phyloP scores from a whole-genome alignment of 2,888 invertebrate species.

The Plagiodera versicolora region DNA sequence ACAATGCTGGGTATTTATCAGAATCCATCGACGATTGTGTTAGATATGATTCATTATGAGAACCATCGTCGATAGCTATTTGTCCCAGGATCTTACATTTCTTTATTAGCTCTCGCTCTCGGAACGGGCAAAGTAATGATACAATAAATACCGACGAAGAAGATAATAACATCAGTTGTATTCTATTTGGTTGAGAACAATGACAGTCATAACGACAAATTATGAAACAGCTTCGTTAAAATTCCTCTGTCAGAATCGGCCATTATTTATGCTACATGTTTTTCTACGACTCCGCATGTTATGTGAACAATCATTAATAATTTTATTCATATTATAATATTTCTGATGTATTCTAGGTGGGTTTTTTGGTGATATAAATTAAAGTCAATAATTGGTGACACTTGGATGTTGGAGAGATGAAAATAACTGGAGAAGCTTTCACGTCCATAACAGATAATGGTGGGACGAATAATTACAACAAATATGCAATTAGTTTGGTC shows the following conservation, averaged over 20 bases:
- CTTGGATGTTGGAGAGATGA: conserved; percentile 1
- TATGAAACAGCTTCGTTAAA: conserved; percentile 52
- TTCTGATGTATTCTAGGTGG: conserved; percentile 38
- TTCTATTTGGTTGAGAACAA: conserved; percentile 44
- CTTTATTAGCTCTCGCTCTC: conserved; percentile 18
- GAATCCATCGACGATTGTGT: not conserved
- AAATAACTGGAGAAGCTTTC: not conserved
- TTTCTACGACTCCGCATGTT: conserved; percentile 34
- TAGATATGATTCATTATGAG: conserved; percentile 13
- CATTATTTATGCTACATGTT: conserved; percentile 46
- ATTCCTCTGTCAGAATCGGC: conserved; percentile 47
- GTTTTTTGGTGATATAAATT: conserved; percentile 30
- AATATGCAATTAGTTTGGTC: not conserved
- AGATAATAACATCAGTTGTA: conserved; percentile 41
- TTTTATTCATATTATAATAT: conserved; percentile 40
- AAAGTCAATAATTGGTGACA: conserved; percentile 10
- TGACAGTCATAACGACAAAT: conserved; percentile 50
- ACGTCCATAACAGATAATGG: not conserved
- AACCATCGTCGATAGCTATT: conserved; percentile 17
- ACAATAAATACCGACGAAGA: conserved; percentile 38
- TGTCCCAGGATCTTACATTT: conserved; percentile 18
- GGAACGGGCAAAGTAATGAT: conserved; percentile 36
- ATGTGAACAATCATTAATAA: conserved; percentile 42
- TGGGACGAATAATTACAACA: not conserved
- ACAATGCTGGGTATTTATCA: not conserved